Conservation (phyloP, 2,797 vertebrate species). For the Tolypeutes matacus region DNA sequence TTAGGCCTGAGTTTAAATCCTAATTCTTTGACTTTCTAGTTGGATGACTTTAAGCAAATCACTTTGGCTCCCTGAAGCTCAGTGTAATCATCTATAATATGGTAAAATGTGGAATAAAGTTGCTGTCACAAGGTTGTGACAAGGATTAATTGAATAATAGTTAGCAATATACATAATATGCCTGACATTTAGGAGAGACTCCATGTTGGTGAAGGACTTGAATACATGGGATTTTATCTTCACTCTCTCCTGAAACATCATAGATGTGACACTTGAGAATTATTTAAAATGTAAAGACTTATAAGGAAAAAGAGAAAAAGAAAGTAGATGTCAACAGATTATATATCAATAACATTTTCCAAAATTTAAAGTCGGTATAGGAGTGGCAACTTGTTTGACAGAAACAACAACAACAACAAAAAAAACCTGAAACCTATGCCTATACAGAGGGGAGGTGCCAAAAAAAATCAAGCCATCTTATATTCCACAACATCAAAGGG, state of each 20-base stretch:
- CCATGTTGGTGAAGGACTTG: background rate
- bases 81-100: background rate
- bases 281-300: background rate
- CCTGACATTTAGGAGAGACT: background rate
- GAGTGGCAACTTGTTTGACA: background rate
- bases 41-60: slow-evolving; percentile 24
- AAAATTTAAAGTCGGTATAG: background rate
- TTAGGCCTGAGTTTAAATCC: background rate
- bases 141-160: background rate
- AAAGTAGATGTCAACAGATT: background rate
- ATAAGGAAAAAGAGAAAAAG: slow-evolving; percentile 1
- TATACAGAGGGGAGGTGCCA: background rate
- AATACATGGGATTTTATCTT: background rate
- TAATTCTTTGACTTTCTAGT: background rate
- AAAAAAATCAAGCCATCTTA: background rate
- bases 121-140: background rate
- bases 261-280: background rate
- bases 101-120: background rate
- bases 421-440: background rate
- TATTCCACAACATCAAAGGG: background rate
- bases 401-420: background rate
- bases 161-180: background rate
- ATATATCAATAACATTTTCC: background rate
- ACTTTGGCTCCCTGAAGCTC: background rate
- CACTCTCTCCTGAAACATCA: background rate